A percentile compares a stretch with the other conserved stretches of the same genome.
Conservation (phyloP, 2,888 invertebrate genomes). For the Melangyna quadrimaculata region DNA sequence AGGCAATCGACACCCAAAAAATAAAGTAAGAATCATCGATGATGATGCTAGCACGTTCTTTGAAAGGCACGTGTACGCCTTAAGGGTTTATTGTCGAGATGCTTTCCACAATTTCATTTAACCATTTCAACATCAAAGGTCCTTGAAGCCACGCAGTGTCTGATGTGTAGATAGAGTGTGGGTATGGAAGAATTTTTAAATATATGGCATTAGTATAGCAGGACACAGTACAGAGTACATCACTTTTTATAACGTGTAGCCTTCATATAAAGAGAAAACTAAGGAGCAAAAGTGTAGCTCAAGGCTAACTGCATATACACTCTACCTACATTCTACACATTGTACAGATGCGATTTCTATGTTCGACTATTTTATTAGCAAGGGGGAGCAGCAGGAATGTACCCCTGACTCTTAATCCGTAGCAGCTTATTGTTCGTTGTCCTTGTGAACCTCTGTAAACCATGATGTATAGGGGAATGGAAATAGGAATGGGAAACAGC, state of each 20-base stretch:
- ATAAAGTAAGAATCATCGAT: not conserved
- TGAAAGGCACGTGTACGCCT: constrained; percentile 66
- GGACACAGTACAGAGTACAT: constrained; percentile 13
- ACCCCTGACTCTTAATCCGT: constrained; percentile 1
- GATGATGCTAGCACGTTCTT: constrained; percentile 32
- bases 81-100: constrained; percentile 65
- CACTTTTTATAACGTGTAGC: constrained; percentile 15
- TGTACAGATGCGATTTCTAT: constrained; percentile 63
- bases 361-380: constrained; percentile 62
- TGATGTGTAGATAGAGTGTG: not conserved
- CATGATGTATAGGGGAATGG: constrained; percentile 16
- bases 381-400: constrained; percentile 27
- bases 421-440: constrained; percentile 42
- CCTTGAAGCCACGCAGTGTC: constrained; percentile 27
- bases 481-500: constrained; percentile 29
- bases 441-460: constrained; percentile 35
- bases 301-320: constrained; percentile 39
- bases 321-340: not conserved
- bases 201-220: constrained; percentile 12
- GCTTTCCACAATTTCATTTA: constrained; percentile 66
- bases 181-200: not conserved
- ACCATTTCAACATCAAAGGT: constrained; percentile 45
- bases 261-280: constrained; percentile 17
- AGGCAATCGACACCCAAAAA: constrained; percentile 19
- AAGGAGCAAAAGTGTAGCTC: constrained; percentile 45